Conservation (phyloP, 2,888 invertebrate species). For the Chouioia cunea region DNA sequence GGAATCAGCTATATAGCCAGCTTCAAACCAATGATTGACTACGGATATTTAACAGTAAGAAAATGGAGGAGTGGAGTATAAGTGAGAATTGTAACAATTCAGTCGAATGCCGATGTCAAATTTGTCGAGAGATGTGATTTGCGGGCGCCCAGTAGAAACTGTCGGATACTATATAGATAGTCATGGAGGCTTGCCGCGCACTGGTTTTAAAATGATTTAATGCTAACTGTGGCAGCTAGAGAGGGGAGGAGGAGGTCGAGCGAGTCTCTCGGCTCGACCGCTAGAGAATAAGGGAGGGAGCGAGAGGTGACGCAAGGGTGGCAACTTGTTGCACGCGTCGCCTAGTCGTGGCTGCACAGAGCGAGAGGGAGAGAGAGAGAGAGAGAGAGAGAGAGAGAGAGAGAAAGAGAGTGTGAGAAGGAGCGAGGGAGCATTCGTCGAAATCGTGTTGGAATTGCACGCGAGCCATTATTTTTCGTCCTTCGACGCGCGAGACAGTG, state of each 20-base stretch:
- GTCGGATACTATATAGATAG: conserved; percentile 9
- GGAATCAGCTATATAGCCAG: too few species aligned
- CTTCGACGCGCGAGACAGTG: conserved; percentile 17
- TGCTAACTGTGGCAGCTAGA: conserved; percentile 39
- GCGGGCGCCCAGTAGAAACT: not conserved
- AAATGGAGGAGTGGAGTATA: not conserved
- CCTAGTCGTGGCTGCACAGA: conserved; percentile 55
- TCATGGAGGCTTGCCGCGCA: not conserved
- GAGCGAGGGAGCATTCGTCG: conserved; percentile 27
- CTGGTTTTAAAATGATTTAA: conserved; percentile 47
- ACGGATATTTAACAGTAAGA: too few species aligned
- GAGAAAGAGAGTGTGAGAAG: too few species aligned
- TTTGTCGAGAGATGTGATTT: conserved; percentile 39
- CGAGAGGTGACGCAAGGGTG: conserved; percentile 34
- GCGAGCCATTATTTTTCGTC: conserved; percentile 46
- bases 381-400: conserved; percentile 19
- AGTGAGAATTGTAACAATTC: not conserved
- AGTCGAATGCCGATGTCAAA: conserved; percentile 24
- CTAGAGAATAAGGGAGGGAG: conserved; percentile 28
- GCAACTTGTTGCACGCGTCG: conserved; percentile 65
- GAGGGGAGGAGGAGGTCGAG: conserved; percentile 30
- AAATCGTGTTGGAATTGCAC: conserved; percentile 22
- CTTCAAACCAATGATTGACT: too few species aligned
- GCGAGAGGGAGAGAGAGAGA: conserved; percentile 19
- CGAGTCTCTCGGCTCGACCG: conserved; percentile 11